Evolutionary conservation across 2,797 vertebrate species (phyloP).

Genomic region (Phalanger gymnotis): DNA sequence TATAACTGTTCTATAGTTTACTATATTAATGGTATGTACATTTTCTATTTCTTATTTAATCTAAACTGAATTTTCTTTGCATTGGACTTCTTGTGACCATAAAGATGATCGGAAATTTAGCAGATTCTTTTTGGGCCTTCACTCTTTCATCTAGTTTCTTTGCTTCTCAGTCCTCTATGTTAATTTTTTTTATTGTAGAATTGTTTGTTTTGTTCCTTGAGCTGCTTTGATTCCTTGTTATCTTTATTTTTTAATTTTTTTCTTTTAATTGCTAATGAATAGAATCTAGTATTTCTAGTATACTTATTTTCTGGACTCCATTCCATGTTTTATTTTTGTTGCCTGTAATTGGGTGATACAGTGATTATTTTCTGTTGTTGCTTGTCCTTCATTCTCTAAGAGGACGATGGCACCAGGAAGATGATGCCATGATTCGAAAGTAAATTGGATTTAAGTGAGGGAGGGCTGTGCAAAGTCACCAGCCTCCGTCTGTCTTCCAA

Average conservation of each 20-base stretch:
- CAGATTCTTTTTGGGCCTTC: neutral
- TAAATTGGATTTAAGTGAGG: no score
- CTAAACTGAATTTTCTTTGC: neutral
- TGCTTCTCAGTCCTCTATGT: neutral
- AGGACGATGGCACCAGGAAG: no score
- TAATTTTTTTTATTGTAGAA: neutral
- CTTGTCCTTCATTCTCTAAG: no score
- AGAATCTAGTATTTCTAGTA: neutral
- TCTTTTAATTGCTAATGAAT: neutral
- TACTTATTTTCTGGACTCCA: neutral
- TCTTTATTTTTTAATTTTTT: neutral
- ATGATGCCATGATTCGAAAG: no score
- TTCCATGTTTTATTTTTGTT: neutral
- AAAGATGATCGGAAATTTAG: neutral
- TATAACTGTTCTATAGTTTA: neutral
- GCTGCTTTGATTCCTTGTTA: neutral
- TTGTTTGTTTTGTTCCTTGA: neutral
- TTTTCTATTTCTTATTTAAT: neutral
- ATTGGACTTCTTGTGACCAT: neutral
- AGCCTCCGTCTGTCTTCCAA: no score
- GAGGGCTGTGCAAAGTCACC: no score
- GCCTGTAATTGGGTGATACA: neutral
- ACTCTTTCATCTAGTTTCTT: no score
- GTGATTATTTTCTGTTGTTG: neutral
- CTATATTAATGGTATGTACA: neutral